Percentiles rank a stretch among this genome's conserved stretches.
Conservation (phyloP, 2,113 vertebrate genomes). For the Eulemur rufifrons region DNA sequence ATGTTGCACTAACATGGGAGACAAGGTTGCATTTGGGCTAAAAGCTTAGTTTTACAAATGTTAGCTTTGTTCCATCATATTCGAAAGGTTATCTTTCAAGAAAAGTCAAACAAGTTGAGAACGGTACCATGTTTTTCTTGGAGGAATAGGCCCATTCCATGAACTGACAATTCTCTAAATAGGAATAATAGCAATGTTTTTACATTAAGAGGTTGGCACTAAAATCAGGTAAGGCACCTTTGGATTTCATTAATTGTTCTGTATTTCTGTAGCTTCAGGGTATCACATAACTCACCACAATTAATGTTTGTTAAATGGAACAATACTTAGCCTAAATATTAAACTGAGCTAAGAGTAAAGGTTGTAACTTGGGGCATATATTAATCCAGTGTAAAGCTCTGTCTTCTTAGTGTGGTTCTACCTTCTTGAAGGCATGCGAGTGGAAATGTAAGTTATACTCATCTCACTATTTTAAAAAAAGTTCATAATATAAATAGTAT, state of each 20-base stretch:
- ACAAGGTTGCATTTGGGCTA: neutral
- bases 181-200: neutral
- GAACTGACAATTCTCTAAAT: neutral
- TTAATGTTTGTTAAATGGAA: constrained; percentile 24
- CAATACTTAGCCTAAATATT: constrained; percentile 1
- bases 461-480: neutral
- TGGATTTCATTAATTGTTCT: constrained; percentile 16
- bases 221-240: neutral
- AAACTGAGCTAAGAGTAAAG: neutral
- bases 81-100: neutral
- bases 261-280: neutral
- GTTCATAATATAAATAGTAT: neutral
- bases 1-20: neutral
- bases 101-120: neutral
- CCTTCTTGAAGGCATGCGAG: neutral
- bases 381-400: neutral
- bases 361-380: neutral
- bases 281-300: neutral
- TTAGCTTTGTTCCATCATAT: neutral
- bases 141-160: neutral
- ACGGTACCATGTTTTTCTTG: neutral
- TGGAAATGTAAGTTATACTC: neutral
- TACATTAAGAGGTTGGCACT: neutral
- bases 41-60: neutral
- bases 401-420: neutral